Base-by-base conservation (phyloP, 2,888 invertebrate species). In the Hermaeophaga mercurialis region DNA sequence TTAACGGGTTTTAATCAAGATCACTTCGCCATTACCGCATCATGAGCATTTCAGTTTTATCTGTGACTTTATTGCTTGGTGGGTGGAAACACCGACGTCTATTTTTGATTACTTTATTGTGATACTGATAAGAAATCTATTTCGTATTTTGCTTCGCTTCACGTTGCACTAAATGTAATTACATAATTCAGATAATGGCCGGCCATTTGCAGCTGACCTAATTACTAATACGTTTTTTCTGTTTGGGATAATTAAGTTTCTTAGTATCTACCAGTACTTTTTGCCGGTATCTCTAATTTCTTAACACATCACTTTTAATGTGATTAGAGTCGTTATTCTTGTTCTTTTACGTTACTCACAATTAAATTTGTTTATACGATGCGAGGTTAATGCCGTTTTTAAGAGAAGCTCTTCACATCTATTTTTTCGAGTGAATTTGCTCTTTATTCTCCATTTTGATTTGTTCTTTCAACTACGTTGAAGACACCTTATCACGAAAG, bases 31-130 rank as follows among this genome's bases (percentile, higher is more conserved):
- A 52, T 66, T 59, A 70, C 69, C 70, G 68, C 68, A 70, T 68
- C 70, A 68, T 65, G 68, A 70, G 68, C 68, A 63, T 68, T 66
- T 61, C 62, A 58, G 62, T 67, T 65, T 69, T 70, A 72, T 71
- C 70, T 69, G 57, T 55, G 59, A 62, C 62, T 70, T 71, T 69
- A 71, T 65, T 68, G 68, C 61, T 65, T 58, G 57, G 71, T 74
- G 70, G 74, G 74, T 71, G 73, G 71, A 64, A 66, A 65, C 70
- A 64, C 72, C 71, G 70, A 73, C 72, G 72, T 71, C 73, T 72
- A 70, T 70, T 70, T 69, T 69, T 71, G 72, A 74, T 74, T 73
- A 70, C 70, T 74, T 65, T 72, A 73, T 73, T 73, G 72, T 71
- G 73, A 73, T 73, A 66, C 61, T 62, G 73, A 75, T 75, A 71